Evolutionary conservation across 2,113 vertebrate genomes (phyloP).

Genomic region (Sphaerodactylus townsendi): DNA sequence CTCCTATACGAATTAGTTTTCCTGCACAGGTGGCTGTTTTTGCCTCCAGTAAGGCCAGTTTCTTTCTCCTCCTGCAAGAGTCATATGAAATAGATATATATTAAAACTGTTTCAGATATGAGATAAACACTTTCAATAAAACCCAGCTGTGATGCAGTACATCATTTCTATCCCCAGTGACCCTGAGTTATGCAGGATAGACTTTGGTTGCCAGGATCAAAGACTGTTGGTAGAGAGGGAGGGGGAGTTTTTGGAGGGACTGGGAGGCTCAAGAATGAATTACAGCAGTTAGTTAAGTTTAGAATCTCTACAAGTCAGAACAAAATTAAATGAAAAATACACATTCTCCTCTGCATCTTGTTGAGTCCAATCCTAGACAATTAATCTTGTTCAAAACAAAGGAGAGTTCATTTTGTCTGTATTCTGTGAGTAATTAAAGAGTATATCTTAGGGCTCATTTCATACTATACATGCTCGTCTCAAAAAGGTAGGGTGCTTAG

Average conservation of each 20-base stretch:
- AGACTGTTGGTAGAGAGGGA: slow-evolving; percentile 42
- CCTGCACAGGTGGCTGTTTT: slow-evolving; percentile 88
- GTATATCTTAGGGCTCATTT: neutral
- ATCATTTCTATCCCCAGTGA: slow-evolving; percentile 75
- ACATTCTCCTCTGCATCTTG: neutral
- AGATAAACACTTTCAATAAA: slow-evolving; percentile 82
- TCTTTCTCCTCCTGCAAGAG: slow-evolving; percentile 82
- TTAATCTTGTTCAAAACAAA: neutral
- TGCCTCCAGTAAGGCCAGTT: slow-evolving; percentile 85
- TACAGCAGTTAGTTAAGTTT: slow-evolving; percentile 33
- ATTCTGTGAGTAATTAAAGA: rapidly evolving
- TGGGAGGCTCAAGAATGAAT: slow-evolving; percentile 63
- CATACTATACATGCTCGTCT: neutral
- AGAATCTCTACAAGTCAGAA: slow-evolving; percentile 43
- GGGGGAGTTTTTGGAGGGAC: slow-evolving; percentile 14
- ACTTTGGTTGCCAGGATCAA: slow-evolving; percentile 64
- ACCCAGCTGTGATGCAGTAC: slow-evolving; percentile 77
- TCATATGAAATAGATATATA: slow-evolving; percentile 80
- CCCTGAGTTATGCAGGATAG: slow-evolving; percentile 72
- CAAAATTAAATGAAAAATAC: slow-evolving; percentile 22
- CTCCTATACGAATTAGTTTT: slow-evolving; percentile 86
- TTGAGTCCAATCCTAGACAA: slow-evolving; percentile 5
- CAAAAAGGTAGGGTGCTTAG: neutral
- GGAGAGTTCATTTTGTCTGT: neutral
- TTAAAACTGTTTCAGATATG: slow-evolving; percentile 84